Percentiles rank a stretch among this genome's conserved stretches.
Evolutionary conservation across 37 sponge, comb jelly and placozoan species (phyloP).

Genomic region (Beroe forskalii): DNA sequence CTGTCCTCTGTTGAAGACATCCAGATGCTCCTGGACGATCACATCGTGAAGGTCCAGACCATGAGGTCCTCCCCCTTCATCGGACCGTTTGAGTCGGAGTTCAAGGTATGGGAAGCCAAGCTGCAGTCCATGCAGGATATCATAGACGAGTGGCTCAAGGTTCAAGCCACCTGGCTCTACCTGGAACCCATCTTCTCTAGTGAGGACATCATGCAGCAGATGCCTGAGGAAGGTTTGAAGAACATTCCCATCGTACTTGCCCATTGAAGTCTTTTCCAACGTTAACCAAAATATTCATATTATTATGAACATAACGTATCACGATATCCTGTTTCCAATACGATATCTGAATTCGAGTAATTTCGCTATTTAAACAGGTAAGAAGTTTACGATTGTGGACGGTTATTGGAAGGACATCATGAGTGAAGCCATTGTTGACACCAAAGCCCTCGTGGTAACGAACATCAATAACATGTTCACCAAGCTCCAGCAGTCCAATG

Average conservation of each 20-base stretch:
- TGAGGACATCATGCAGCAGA: slow-evolving; percentile 97
- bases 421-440: slow-evolving; percentile 84
- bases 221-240: slow-evolving; percentile 99
- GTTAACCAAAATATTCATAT: too few relatives aligned
- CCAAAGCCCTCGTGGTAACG: slow-evolving; percentile 82
- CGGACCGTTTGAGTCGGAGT: slow-evolving; percentile 91
- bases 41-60: slow-evolving; percentile 95
- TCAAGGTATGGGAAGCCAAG: slow-evolving; percentile 93
- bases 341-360: too few relatives aligned
- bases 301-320: too few relatives aligned
- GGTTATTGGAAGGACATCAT: slow-evolving; percentile 86
- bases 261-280: too few relatives aligned
- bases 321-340: too few relatives aligned
- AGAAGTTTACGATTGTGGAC: slow-evolving; percentile 95
- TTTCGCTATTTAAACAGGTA: too few relatives aligned
- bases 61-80: slow-evolving; percentile 99
- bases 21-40: slow-evolving; percentile 93
- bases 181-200: slow-evolving; percentile 97
- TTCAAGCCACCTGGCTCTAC: too few relatives aligned
- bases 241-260: too few relatives aligned
- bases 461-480: slow-evolving; percentile 80
- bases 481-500: slow-evolving; percentile 79
- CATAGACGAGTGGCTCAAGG: slow-evolving; percentile 95
- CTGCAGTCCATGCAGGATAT: slow-evolving; percentile 90
- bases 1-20: slow-evolving; percentile 92